phyloP scores from a whole-genome alignment of 2,797 vertebrate species.

The Danio jaintianensis region DNA sequence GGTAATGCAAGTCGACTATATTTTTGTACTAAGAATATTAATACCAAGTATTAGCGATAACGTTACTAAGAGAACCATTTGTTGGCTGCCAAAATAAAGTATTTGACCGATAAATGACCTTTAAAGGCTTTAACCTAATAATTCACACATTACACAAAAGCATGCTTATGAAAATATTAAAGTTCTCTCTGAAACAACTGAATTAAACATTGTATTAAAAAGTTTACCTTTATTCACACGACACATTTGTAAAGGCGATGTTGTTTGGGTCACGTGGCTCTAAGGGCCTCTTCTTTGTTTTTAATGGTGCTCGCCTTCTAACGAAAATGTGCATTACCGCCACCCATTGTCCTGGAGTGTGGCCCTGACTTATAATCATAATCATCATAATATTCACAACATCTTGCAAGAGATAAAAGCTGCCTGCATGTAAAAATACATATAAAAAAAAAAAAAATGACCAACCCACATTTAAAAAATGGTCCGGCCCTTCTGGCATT shows the following conservation, averaged over 20 bases:
- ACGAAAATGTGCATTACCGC: no score
- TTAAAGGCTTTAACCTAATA: background rate
- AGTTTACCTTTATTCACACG: constrained; percentile 60
- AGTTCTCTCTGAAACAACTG: background rate
- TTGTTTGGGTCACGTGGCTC: constrained; percentile 58
- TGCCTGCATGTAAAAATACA: no score
- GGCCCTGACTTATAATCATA: no score
- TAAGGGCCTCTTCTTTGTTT: background rate
- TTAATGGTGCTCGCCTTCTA: no score
- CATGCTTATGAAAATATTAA: background rate
- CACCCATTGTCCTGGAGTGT: no score
- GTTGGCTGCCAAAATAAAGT: background rate
- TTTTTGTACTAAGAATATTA: background rate
- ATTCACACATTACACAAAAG: background rate
- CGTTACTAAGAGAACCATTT: background rate
- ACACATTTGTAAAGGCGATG: constrained; percentile 22
- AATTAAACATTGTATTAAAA: background rate
- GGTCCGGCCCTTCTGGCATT: no score
- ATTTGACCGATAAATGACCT: constrained; percentile 3
- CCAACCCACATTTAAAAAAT: no score
- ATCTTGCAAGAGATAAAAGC: no score
- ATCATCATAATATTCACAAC: no score
- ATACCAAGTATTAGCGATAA: no score
- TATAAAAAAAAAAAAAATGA: no score
- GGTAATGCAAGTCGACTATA: background rate